A percentile compares a stretch with the other conserved stretches of the same genome.
Conservation (phyloP, 2,797 vertebrate genomes). For the Hoplostethus mediterraneus region DNA sequence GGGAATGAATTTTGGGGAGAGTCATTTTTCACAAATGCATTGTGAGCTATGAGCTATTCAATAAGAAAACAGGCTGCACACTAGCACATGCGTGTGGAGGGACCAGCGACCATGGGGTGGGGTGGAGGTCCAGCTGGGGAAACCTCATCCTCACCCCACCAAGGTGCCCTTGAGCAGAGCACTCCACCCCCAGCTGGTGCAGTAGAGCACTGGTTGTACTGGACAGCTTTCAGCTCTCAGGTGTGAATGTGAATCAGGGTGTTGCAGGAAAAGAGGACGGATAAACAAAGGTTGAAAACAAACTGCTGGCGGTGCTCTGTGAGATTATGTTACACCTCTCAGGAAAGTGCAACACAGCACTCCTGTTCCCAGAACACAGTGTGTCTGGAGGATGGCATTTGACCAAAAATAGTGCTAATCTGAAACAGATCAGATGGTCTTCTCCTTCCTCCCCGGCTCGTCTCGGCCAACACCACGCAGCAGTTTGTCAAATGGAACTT, state of each 20-base stretch:
- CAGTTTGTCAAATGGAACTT: slow-evolving; percentile 34
- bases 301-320: slow-evolving; percentile 38
- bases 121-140: slow-evolving; percentile 24
- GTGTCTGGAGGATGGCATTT: slow-evolving; percentile 6
- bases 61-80: slow-evolving; percentile 23
- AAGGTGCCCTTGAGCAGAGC: too few relatives aligned
- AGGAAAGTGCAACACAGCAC: slow-evolving; percentile 37
- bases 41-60: slow-evolving; percentile 14
- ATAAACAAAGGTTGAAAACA: slow-evolving; percentile 49
- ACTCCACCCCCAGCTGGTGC: too few relatives aligned
- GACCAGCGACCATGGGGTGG: too few relatives aligned
- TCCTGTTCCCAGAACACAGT: slow-evolving; percentile 25
- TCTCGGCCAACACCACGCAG: not conserved
- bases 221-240: too few relatives aligned
- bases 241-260: not conserved
- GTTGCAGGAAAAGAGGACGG: not conserved
- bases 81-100: too few relatives aligned
- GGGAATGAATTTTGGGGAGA: not conserved
- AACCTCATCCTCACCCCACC: slow-evolving; percentile 3
- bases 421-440: slow-evolving; percentile 35
- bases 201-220: too few relatives aligned
- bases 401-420: slow-evolving; percentile 25
- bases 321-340: slow-evolving; percentile 51
- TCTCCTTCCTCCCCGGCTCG: not conserved
- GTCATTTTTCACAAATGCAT: slow-evolving; percentile 6